Percentiles rank a stretch among this genome's conserved stretches.
phyloP scores from a whole-genome alignment of 2,888 invertebrate species.

The Polyommatus iphigenia region DNA sequence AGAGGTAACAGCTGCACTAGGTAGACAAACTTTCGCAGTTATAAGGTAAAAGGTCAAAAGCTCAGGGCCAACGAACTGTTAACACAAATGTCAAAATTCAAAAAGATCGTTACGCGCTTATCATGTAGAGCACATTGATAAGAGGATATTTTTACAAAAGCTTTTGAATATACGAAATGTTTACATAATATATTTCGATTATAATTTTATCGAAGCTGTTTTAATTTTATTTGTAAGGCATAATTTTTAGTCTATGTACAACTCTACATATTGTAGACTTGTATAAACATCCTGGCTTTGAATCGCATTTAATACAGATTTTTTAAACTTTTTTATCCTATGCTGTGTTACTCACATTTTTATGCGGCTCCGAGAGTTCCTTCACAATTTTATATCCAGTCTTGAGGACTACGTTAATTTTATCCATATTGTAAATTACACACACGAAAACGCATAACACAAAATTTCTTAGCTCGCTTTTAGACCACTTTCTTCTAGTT shows the following conservation, averaged over 20 bases:
- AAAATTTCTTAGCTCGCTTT: background rate
- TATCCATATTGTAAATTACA: constrained; percentile 57
- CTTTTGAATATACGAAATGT: no score
- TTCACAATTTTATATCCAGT: constrained; percentile 73
- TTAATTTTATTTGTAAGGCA: no score
- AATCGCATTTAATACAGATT: no score
- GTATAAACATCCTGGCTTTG: no score
- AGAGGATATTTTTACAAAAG: background rate
- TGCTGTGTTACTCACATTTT: constrained; percentile 57
- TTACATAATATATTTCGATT: no score
- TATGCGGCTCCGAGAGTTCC: constrained; percentile 67
- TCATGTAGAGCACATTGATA: background rate
- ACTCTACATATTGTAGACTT: no score
- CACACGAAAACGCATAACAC: background rate
- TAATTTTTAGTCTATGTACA: no score
- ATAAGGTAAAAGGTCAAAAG: background rate
- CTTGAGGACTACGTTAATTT: constrained; percentile 67
- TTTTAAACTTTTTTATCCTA: no score
- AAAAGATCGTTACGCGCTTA: background rate
- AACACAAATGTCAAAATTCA: constrained; percentile 2
- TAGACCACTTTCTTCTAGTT: background rate
- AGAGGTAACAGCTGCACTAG: no score
- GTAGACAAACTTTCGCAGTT: no score
- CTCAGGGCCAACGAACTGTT: background rate
- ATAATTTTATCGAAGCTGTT: no score